phyloP scores from a whole-genome alignment of 2,797 vertebrate genomes.

The Yasuhikotakia modesta region DNA sequence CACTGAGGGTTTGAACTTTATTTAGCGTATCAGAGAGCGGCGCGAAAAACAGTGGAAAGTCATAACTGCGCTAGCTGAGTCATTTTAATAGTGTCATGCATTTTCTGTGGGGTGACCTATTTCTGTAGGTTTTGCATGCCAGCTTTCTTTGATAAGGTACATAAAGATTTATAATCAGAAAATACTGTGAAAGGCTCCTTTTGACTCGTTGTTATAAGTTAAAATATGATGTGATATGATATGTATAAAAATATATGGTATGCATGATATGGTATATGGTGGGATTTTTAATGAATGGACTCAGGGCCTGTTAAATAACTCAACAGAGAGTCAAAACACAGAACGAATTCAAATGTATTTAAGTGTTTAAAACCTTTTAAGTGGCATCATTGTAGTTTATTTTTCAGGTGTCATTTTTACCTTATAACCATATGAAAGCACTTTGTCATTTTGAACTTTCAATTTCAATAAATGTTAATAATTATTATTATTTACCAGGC shows the following conservation, averaged over 20 bases:
- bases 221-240: not conserved
- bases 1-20: conserved; percentile 22
- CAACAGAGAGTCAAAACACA: conserved; percentile 1
- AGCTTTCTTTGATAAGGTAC: not conserved
- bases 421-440: too few relatives aligned
- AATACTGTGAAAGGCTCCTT: not conserved
- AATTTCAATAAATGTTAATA: not conserved
- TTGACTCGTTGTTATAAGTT: not conserved
- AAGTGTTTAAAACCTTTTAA: not conserved
- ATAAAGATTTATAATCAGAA: not conserved
- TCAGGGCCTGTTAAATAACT: not conserved
- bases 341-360: not conserved
- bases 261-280: not conserved
- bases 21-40: conserved; percentile 30
- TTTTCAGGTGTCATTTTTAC: not conserved
- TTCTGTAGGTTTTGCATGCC: conserved; percentile 15
- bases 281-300: not conserved
- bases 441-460: not conserved
- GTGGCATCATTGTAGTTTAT: not conserved
- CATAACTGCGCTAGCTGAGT: conserved; percentile 42
- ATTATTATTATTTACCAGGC: not conserved
- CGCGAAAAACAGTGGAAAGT: conserved; percentile 37
- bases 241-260: not conserved
- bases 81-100: conserved; percentile 30
- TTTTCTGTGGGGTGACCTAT: conserved; percentile 44